Conservation (phyloP, 1,140 invertebrate genomes). For the Ceratosolen solmsi region DNA sequence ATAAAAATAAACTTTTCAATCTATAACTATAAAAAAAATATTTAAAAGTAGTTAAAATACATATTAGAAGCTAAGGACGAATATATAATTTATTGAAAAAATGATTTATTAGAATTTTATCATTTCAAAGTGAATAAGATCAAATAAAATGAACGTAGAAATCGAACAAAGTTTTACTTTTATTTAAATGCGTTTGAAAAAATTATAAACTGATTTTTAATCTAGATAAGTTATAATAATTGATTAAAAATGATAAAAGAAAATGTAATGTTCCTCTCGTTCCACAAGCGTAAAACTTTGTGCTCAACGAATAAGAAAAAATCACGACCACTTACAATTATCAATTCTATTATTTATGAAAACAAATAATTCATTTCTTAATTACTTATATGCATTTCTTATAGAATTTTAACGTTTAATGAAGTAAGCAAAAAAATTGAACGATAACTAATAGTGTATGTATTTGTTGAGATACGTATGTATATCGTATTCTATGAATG, state of each 20-base stretch:
- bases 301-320: background rate
- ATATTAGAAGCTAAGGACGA: background rate
- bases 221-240: background rate
- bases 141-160: background rate
- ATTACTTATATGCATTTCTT: background rate
- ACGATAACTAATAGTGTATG: too few species aligned
- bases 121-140: background rate
- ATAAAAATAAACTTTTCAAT: too few species aligned
- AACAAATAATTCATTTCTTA: background rate
- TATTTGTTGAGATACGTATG: too few species aligned
- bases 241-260: background rate
- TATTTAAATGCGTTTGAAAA: background rate
- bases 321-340: background rate
- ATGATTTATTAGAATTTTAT: background rate
- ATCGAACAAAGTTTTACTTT: background rate
- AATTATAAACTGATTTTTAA: too few species aligned
- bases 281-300: background rate
- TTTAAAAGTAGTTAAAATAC: too few species aligned
- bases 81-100: background rate
- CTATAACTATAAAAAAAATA: background rate
- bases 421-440: too few species aligned
- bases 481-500: too few species aligned
- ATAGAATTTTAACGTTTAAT: too few species aligned
- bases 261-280: background rate
- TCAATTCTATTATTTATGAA: background rate